Evolutionary conservation across 2,113 vertebrate species (phyloP).

Genomic region (Saguinus midas): DNA sequence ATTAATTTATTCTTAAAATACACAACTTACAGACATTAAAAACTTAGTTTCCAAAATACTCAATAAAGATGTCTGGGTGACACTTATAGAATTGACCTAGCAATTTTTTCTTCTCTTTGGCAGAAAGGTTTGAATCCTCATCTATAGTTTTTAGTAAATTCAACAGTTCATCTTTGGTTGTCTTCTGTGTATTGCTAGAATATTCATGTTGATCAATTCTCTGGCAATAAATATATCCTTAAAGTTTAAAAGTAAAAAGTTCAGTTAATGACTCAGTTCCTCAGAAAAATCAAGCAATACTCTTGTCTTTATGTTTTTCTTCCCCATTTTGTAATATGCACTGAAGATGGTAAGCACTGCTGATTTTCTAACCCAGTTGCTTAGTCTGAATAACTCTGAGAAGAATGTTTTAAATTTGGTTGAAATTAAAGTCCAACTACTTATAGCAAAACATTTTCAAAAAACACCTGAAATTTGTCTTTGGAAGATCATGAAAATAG

Average conservation of each 20-base stretch:
- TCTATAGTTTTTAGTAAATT: conserved; percentile 90
- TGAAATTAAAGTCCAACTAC: conserved; percentile 24
- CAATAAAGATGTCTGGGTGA: conserved; percentile 93
- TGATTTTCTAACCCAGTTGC: background rate
- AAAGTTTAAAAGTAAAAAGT: conserved; percentile 58
- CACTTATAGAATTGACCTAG: conserved; percentile 94
- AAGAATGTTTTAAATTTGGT: background rate
- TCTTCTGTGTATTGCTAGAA: conserved; percentile 85
- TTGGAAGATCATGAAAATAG: background rate
- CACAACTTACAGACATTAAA: conserved; percentile 81
- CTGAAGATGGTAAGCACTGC: background rate
- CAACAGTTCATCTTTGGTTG: conserved; percentile 91
- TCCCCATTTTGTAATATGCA: conserved; percentile 1
- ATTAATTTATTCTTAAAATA: conserved; percentile 69
- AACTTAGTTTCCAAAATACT: conserved; percentile 94
- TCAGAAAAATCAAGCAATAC: background rate
- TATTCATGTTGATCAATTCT: conserved; percentile 86
- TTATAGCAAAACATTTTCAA: conserved; percentile 15
- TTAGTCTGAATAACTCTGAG: background rate
- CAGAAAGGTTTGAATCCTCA: conserved; percentile 90
- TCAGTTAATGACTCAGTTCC: background rate
- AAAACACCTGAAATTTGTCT: background rate
- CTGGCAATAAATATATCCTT: conserved; percentile 91
- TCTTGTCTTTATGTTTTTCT: background rate
- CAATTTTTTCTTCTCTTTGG: conserved; percentile 92